phyloP scores from a whole-genome alignment of 1,140 invertebrate species.

The Sweltsa coloradensis region DNA sequence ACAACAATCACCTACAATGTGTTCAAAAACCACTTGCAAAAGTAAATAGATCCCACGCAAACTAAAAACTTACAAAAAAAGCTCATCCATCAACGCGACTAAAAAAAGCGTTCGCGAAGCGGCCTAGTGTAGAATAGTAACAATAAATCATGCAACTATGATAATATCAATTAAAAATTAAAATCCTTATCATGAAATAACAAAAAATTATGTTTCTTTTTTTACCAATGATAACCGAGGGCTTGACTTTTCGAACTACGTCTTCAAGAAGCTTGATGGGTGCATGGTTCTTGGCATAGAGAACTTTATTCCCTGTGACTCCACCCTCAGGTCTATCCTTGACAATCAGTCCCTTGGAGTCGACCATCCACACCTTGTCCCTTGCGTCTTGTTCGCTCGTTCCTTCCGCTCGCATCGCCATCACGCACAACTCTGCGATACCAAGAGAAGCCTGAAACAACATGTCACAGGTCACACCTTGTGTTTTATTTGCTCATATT shows the following conservation, averaged over 20 bases:
- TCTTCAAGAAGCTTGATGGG: constrained; percentile 63
- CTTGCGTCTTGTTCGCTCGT: constrained; percentile 59
- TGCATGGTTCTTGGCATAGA: constrained; percentile 71
- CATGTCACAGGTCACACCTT: not conserved
- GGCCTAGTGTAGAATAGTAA: no score
- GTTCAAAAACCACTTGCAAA: no score
- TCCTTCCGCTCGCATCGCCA: constrained; percentile 77
- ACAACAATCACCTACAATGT: no score
- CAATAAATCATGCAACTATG: no score
- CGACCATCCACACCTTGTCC: constrained; percentile 78
- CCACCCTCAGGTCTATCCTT: constrained; percentile 61
- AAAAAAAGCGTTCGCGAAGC: no score
- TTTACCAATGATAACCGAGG: constrained; percentile 71
- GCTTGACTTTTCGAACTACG: constrained; percentile 71
- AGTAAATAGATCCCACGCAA: no score
- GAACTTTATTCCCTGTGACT: constrained; percentile 53
- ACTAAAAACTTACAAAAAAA: no score
- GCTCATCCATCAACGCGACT: no score
- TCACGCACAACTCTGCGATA: constrained; percentile 74
- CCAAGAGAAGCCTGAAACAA: constrained; percentile 62
- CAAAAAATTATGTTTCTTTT: constrained; percentile 12
- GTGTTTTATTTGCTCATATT: not conserved
- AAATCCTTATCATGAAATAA: no score
- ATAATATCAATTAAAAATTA: no score
- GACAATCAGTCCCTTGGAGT: constrained; percentile 69